Conservation (phyloP, 2,888 invertebrate genomes). For the Hofmannophila pseudospretella region DNA sequence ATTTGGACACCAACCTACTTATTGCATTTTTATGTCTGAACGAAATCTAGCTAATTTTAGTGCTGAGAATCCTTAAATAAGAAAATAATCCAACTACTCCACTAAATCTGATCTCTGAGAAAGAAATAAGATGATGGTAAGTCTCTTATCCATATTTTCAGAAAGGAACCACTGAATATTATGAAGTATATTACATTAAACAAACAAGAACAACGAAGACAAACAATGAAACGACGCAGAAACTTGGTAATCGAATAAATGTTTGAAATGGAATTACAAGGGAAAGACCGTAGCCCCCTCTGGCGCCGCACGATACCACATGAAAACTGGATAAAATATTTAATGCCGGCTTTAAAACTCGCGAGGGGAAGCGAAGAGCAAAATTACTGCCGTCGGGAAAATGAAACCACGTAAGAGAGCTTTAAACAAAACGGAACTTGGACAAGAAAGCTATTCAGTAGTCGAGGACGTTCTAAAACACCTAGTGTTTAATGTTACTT, state of each 20-base stretch:
- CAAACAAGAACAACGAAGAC: slow-evolving; percentile 9
- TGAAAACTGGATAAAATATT: slow-evolving; percentile 74
- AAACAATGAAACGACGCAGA: slow-evolving; percentile 28
- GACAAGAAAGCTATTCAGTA: slow-evolving; percentile 31
- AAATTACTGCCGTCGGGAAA: slow-evolving; percentile 47
- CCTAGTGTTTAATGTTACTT: slow-evolving; percentile 27
- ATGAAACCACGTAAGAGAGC: slow-evolving; percentile 31
- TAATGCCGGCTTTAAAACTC: slow-evolving; percentile 56
- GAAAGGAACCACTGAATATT: no score
- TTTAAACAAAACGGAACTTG: slow-evolving; percentile 36
- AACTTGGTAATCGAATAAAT: slow-evolving; percentile 45
- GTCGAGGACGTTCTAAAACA: slow-evolving; percentile 27
- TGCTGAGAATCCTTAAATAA: no score
- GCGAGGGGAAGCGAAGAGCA: slow-evolving; percentile 50
- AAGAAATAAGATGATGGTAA: no score
- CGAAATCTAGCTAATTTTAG: no score
- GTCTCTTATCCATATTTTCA: no score
- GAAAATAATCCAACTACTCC: no score
- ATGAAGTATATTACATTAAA: no score
- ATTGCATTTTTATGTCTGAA: no score
- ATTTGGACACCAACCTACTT: no score
- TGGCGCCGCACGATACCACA: slow-evolving; percentile 66
- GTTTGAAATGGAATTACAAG: slow-evolving; percentile 40
- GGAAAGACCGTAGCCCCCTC: slow-evolving; percentile 46
- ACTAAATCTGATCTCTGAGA: no score